Evolutionary conservation across 2,888 invertebrate genomes (phyloP).

Genomic region (Microchrysa polita): DNA sequence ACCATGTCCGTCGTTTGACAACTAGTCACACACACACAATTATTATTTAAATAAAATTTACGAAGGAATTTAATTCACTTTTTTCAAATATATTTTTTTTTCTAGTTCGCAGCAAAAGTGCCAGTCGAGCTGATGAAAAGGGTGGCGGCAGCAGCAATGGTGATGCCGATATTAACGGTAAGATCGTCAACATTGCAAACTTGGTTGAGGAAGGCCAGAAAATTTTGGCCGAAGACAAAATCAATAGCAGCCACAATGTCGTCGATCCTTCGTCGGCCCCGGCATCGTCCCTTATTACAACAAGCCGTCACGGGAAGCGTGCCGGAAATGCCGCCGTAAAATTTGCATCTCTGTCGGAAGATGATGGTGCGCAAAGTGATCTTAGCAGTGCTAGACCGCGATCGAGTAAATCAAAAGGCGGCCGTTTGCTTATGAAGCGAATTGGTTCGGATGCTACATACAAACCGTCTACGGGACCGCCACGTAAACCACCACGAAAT

Average conservation of each 20-base stretch:
- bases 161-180: background rate
- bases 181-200: background rate
- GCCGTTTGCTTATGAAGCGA: constrained; percentile 59
- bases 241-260: no score
- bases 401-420: constrained; percentile 55
- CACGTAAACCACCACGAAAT: constrained; percentile 61
- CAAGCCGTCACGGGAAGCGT: no score
- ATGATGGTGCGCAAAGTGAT: constrained; percentile 19
- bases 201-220: background rate
- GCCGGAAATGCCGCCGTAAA: background rate
- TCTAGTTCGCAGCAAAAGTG: constrained; percentile 39
- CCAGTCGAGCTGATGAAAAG: background rate
- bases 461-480: constrained; percentile 56
- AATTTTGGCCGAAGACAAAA: no score
- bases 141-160: background rate
- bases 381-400: constrained; percentile 45
- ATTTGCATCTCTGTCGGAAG: background rate
- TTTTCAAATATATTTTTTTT: no score
- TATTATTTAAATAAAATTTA: no score
- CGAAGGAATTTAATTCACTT: no score
- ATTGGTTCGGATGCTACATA: constrained; percentile 55
- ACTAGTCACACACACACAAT: no score
- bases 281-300: no score
- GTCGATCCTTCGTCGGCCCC: no score
- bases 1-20: no score